Evolutionary conservation across 2,888 invertebrate species (phyloP).

Genomic region (Cylloceria caligata): DNA sequence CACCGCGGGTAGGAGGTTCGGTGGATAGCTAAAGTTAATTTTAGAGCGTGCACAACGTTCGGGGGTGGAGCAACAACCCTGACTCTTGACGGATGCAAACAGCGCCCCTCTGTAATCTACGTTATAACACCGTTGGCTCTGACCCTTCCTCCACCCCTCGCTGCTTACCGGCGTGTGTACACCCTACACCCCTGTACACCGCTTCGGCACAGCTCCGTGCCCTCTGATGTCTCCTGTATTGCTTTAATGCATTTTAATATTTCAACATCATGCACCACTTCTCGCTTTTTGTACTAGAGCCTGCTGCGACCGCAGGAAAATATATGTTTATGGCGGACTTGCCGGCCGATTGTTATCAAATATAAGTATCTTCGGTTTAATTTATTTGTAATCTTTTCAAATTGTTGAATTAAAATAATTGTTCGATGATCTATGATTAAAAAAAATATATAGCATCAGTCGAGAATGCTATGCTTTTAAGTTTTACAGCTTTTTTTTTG

Average conservation of each 20-base stretch:
- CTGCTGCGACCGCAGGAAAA: background rate
- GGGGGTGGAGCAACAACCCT: conserved; percentile 44
- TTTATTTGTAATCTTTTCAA: background rate
- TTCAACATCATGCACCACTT: conserved; percentile 40
- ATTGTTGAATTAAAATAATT: background rate
- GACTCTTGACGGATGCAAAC: conserved; percentile 67
- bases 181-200: conserved; percentile 48
- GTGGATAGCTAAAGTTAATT: conserved; percentile 64
- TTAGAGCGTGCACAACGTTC: conserved; percentile 60
- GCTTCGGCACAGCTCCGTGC: conserved; percentile 58
- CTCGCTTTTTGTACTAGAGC: conserved; percentile 27
- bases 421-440: too few relatives aligned
- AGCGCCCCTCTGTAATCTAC: conserved; percentile 68
- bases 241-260: conserved; percentile 63
- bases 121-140: conserved; percentile 57
- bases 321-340: background rate
- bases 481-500: too few relatives aligned
- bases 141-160: conserved; percentile 7
- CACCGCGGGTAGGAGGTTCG: conserved; percentile 52
- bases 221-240: conserved; percentile 39
- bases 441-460: too few relatives aligned
- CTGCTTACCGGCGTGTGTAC: conserved; percentile 17
- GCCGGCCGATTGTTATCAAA: background rate
- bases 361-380: background rate
- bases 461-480: too few relatives aligned